These are phyloP conservation scores for Leucophora obtusa DNA, from an alignment of 2,888 invertebrate genomes.

Conservation along the genomic window DNA sequence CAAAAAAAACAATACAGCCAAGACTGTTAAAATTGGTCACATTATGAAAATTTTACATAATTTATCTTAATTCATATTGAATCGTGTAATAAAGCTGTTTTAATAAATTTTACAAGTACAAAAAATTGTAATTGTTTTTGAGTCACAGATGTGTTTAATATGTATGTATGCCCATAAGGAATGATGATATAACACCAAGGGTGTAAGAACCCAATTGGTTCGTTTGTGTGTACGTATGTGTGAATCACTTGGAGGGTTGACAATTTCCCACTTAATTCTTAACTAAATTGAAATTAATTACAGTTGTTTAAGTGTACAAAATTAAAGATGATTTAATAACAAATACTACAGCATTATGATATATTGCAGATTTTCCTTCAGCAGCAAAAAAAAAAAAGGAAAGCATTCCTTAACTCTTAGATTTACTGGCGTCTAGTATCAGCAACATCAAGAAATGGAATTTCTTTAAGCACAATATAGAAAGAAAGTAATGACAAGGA, in stretches of 20 bases:
- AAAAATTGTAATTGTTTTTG: slow-evolving; percentile 29
- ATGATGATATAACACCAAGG: slow-evolving; percentile 4
- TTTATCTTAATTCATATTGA: not conserved
- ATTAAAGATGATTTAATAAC: slow-evolving; percentile 49
- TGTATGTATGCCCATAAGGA: slow-evolving; percentile 46
- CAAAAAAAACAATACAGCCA: no score
- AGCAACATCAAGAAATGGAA: not conserved
- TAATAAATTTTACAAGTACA: slow-evolving; percentile 22
- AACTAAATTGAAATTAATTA: slow-evolving; percentile 54
- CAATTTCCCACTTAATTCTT: slow-evolving; percentile 38
- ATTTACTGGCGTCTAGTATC: not conserved
- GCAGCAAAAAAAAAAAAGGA: no score
- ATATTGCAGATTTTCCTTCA: slow-evolving; percentile 6
- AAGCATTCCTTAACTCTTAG: not conserved
- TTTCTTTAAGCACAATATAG: slow-evolving; percentile 12
- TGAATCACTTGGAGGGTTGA: slow-evolving; percentile 18
- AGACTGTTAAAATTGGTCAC: not conserved
- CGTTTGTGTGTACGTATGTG: not conserved
- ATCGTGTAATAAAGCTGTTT: not conserved
- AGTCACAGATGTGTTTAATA: slow-evolving; percentile 59
- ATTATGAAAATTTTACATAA: not conserved
- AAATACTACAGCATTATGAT: slow-evolving; percentile 14
- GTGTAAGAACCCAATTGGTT: not conserved
- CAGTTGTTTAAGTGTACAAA: slow-evolving; percentile 15
- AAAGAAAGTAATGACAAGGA: slow-evolving; percentile 18